Percentiles rank a stretch among this genome's conserved stretches.
Conservation (phyloP, 92 coral and sea anemone species). For the Palythoa heliodiscus region DNA sequence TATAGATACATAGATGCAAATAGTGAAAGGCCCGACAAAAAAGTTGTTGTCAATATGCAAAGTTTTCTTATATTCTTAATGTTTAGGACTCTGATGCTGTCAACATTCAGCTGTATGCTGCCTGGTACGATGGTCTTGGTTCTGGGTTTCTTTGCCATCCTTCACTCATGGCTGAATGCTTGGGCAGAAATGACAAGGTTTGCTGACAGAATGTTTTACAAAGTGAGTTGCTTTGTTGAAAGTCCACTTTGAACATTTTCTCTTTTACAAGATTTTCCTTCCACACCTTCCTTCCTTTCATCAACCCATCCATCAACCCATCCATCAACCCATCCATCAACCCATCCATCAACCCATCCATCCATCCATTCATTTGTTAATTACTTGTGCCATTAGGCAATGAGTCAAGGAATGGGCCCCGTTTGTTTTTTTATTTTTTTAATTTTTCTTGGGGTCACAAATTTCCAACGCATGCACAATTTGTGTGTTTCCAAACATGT, state of each 20-base stretch:
- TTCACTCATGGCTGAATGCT: conserved; percentile 98
- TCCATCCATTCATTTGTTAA: too few species aligned
- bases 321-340: not conserved
- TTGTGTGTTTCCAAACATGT: too few species aligned
- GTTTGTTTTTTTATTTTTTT: too few species aligned
- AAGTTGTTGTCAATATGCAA: not conserved
- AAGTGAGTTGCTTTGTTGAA: conserved; percentile 54
- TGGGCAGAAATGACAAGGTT: conserved; percentile 99
- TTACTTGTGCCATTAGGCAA: too few species aligned
- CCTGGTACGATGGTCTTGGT: conserved; percentile 98
- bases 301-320: not conserved
- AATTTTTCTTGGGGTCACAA: too few species aligned
- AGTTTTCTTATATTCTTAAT: too few species aligned
- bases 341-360: not conserved
- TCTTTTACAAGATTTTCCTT: not conserved
- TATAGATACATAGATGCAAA: too few species aligned
- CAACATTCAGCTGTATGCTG: conserved; percentile 93
- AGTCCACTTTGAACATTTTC: not conserved
- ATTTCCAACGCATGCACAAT: too few species aligned
- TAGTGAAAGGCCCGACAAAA: too few species aligned
- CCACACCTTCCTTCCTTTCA: not conserved
- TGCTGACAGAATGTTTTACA: conserved; percentile 99
- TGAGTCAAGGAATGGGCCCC: too few species aligned
- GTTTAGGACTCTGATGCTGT: conserved; percentile 77
- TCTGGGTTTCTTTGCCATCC: conserved; percentile 91